These are phyloP conservation scores for Sycobia sp. DNA, from an alignment of 1,140 invertebrate species.

Conservation along the genomic window DNA sequence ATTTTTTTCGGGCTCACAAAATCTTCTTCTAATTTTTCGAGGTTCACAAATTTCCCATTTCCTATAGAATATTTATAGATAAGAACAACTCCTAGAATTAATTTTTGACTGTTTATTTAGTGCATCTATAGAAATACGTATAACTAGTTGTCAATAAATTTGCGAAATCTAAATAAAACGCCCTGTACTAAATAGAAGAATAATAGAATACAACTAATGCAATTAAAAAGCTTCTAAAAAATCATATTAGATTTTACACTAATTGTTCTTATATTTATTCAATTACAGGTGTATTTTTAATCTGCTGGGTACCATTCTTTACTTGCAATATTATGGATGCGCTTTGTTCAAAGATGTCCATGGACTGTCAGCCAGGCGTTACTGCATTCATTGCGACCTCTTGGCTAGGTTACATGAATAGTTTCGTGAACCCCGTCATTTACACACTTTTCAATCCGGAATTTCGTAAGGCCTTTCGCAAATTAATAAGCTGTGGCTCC, in stretches of 20 bases:
- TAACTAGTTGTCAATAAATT: too few relatives aligned
- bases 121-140: not conserved
- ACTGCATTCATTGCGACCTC: constrained; percentile 93
- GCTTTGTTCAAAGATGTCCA: constrained; percentile 85
- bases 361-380: constrained; percentile 83
- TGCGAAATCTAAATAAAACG: too few relatives aligned
- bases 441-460: constrained; percentile 99
- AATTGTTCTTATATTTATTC: too few relatives aligned
- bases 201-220: too few relatives aligned
- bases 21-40: too few relatives aligned
- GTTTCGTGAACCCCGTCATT: constrained; percentile 96
- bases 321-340: constrained; percentile 84
- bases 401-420: constrained; percentile 99
- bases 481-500: constrained; percentile 59
- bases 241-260: too few relatives aligned
- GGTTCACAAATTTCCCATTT: not conserved
- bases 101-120: not conserved
- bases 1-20: not conserved
- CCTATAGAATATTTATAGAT: constrained; percentile 10
- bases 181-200: too few relatives aligned
- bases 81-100: too few relatives aligned
- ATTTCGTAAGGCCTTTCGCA: constrained; percentile 98
- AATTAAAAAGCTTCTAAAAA: too few relatives aligned
- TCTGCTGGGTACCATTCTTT: constrained; percentile 99
- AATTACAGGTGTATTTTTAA: constrained; percentile 94